These are phyloP conservation scores for Trichosurus vulpecula DNA, from an alignment of 2,797 vertebrate genomes.

Conservation along the genomic window DNA sequence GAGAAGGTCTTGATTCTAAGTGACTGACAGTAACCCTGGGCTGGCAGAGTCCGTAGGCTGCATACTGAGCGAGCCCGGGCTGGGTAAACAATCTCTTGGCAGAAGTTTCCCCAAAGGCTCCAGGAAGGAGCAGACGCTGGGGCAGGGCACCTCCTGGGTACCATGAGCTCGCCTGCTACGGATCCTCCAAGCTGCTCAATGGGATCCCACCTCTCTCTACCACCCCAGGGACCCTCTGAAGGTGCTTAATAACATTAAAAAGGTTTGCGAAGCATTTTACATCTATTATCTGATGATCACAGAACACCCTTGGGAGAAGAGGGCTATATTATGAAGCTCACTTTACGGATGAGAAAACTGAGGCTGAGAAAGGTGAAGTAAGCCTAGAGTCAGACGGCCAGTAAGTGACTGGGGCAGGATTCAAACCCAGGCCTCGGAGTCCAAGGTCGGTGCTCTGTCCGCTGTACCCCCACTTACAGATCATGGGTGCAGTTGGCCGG, in stretches of 20 bases:
- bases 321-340: background rate
- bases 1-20: background rate
- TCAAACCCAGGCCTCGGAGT: background rate
- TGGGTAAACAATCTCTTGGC: background rate
- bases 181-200: background rate
- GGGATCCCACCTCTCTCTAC: background rate
- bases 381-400: background rate
- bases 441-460: background rate
- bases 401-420: background rate
- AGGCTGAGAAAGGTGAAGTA: background rate
- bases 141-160: background rate
- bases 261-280: background rate
- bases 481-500: slow-evolving; percentile 98
- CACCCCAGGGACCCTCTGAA: background rate
- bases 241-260: background rate
- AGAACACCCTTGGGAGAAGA: background rate
- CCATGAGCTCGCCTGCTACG: no score
- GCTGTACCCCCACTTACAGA: slow-evolving; percentile 87
- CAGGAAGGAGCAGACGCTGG: background rate
- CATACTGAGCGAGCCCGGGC: background rate
- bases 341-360: background rate
- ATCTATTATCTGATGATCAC: background rate
- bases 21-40: background rate
- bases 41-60: background rate
- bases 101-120: background rate